Evolutionary conservation across 2,113 vertebrate genomes (phyloP).

Genomic region (Ifrita kowaldi): DNA sequence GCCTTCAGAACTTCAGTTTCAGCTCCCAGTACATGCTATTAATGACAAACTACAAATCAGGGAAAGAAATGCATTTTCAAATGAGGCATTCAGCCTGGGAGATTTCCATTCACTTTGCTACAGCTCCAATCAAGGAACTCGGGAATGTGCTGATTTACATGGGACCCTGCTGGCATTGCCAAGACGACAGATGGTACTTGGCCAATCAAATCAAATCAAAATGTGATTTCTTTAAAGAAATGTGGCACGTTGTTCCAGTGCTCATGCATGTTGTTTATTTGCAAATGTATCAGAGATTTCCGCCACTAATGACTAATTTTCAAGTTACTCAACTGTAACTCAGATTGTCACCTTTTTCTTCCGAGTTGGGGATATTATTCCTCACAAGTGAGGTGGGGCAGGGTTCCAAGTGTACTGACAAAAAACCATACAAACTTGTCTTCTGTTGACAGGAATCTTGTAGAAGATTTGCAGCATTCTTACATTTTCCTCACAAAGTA

Average conservation of each 20-base stretch:
- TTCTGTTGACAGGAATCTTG: background rate
- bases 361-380: background rate
- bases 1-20: background rate
- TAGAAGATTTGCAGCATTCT: background rate
- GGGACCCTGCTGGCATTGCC: background rate
- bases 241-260: fast-evolving
- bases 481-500: background rate
- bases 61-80: constrained; percentile 12
- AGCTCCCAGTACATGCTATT: background rate
- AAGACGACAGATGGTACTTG: background rate
- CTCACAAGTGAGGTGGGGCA: background rate
- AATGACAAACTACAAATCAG: constrained; percentile 21
- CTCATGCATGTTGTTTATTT: background rate
- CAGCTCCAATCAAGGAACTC: constrained; percentile 14
- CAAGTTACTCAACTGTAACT: background rate
- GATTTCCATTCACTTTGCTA: constrained; percentile 11
- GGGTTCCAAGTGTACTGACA: background rate
- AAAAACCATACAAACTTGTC: background rate
- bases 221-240: constrained; percentile 4
- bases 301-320: background rate
- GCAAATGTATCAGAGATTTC: background rate
- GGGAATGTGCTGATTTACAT: constrained; percentile 20
- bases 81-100: constrained; percentile 18
- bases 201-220: constrained; percentile 3
- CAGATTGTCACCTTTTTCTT: background rate